A percentile compares a stretch with the other conserved stretches of the same genome.
Conservation (phyloP, 2,888 invertebrate species). For the Lomographa bimaculata region DNA sequence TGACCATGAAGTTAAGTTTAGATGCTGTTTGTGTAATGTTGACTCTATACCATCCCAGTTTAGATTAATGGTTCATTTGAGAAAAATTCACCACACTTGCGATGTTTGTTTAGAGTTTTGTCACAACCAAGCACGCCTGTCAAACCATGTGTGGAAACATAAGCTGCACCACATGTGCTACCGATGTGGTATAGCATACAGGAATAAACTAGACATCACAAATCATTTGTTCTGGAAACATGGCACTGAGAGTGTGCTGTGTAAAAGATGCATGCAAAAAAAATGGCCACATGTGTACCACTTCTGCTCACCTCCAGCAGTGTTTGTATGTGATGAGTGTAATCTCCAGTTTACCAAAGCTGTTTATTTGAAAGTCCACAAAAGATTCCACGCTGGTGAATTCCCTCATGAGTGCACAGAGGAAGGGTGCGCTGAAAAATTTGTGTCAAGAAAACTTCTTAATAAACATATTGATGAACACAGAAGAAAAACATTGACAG, state of each 20-base stretch:
- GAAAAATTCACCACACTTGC: slow-evolving; percentile 93
- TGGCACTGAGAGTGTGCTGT: slow-evolving; percentile 93
- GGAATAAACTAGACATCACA: slow-evolving; percentile 94
- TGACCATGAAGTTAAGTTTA: slow-evolving; percentile 87
- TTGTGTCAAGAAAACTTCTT: slow-evolving; percentile 91
- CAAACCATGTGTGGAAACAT: slow-evolving; percentile 96
- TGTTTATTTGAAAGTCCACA: slow-evolving; percentile 92
- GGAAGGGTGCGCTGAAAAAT: slow-evolving; percentile 88
- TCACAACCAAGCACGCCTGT: slow-evolving; percentile 90
- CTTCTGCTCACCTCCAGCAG: slow-evolving; percentile 92
- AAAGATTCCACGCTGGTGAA: slow-evolving; percentile 89
- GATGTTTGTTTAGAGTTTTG: slow-evolving; percentile 94
- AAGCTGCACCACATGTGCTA: slow-evolving; percentile 94
- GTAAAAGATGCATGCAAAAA: slow-evolving; percentile 93
- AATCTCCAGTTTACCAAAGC: slow-evolving; percentile 89
- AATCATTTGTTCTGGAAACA: slow-evolving; percentile 97
- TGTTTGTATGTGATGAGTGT: slow-evolving; percentile 92
- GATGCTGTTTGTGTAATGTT: slow-evolving; percentile 92
- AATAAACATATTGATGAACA: slow-evolving; percentile 88
- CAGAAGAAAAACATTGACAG: slow-evolving; percentile 60
- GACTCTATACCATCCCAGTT: slow-evolving; percentile 93
- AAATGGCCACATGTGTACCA: slow-evolving; percentile 97
- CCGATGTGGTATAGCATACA: slow-evolving; percentile 93
- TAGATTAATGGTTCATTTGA: slow-evolving; percentile 93
- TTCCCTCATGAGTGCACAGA: slow-evolving; percentile 89